phyloP scores from a whole-genome alignment of 2,113 vertebrate genomes.

The Apistogramma diplotaenia region DNA sequence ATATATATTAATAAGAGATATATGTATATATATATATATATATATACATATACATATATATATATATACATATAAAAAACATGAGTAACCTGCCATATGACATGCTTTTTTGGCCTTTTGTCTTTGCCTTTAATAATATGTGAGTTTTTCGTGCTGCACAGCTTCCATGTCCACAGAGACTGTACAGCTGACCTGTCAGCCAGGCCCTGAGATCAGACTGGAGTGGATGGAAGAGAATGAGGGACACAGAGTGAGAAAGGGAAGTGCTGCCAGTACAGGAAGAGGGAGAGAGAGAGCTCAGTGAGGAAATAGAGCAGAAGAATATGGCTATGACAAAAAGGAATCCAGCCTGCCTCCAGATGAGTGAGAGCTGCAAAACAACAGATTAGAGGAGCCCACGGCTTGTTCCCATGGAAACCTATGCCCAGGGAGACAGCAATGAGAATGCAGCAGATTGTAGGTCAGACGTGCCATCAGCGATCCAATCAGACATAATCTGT shows the following conservation, averaged over 20 bases:
- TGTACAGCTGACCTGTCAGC: slow-evolving; percentile 1
- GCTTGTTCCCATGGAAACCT: slow-evolving; percentile 81
- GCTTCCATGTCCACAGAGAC: neutral
- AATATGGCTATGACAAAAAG: slow-evolving; percentile 78
- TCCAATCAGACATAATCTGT: slow-evolving; percentile 74
- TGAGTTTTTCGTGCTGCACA: neutral
- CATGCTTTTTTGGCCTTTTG: neutral
- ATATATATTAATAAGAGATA: no score
- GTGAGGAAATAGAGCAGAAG: slow-evolving; percentile 80
- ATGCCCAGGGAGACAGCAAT: slow-evolving; percentile 67
- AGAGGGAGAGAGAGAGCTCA: neutral
- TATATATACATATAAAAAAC: neutral
- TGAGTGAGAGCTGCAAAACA: slow-evolving; percentile 72
- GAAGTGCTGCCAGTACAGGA: neutral
- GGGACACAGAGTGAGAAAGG: neutral
- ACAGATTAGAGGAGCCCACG: slow-evolving; percentile 72
- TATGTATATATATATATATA: no score
- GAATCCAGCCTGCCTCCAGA: slow-evolving; percentile 74
- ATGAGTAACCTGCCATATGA: neutral
- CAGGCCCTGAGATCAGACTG: slow-evolving; percentile 12
- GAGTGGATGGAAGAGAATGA: neutral
- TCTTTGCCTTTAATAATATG: neutral
- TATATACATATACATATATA: no score
- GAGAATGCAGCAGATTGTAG: slow-evolving; percentile 74
- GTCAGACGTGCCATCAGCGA: slow-evolving; percentile 75